These are phyloP conservation scores for Tokudaia tokunoshimensis DNA, from an alignment of 2,797 vertebrate species.

Conservation along the genomic window DNA sequence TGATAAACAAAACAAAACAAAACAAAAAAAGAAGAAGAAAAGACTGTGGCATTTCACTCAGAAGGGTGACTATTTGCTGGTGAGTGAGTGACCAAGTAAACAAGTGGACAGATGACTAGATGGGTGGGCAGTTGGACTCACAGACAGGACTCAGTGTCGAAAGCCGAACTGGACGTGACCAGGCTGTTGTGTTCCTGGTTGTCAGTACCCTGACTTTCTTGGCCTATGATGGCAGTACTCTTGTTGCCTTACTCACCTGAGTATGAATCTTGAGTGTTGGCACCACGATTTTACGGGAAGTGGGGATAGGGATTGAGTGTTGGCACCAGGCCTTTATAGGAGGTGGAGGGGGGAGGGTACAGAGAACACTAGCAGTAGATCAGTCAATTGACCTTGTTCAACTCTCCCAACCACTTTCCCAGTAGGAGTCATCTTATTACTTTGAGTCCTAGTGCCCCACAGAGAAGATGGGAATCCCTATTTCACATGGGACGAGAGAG, in stretches of 20 bases:
- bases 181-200: not conserved
- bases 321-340: rapidly evolving
- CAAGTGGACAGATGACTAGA: not conserved
- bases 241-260: not conserved
- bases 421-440: not conserved
- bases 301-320: not conserved
- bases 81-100: not conserved
- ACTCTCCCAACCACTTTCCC: not conserved
- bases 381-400: not conserved
- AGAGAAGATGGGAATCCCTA: not conserved
- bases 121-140: not conserved
- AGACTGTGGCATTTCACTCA: not conserved
- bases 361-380: not conserved
- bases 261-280: not conserved
- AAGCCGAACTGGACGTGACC: not conserved
- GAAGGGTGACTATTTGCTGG: not conserved
- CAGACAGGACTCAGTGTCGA: not conserved
- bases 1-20: too few relatives aligned
- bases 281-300: not conserved
- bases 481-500: not conserved
- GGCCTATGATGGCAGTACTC: not conserved
- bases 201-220: not conserved
- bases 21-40: not conserved
- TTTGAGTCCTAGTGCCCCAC: not conserved
- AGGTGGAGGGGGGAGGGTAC: not conserved